Conservation (phyloP, 2,888 invertebrate genomes). For the Tipula helvola region DNA sequence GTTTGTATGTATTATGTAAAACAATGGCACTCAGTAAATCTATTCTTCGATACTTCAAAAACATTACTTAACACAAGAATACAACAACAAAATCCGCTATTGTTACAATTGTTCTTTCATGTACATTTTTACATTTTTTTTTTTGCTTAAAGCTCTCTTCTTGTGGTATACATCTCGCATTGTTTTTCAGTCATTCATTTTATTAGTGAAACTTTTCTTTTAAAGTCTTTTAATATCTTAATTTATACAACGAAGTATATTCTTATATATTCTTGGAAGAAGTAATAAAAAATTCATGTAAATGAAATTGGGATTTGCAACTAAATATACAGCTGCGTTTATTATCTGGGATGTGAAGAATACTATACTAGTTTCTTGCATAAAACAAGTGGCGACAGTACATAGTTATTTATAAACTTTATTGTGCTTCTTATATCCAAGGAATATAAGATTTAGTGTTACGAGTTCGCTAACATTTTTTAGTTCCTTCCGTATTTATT, state of each 20-base stretch:
- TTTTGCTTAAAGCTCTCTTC: background rate
- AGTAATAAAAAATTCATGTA: background rate
- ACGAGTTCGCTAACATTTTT: background rate
- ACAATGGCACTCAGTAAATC: background rate
- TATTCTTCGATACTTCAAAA: background rate
- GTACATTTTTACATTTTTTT: background rate
- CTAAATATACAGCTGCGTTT: background rate
- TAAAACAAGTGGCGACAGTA: background rate
- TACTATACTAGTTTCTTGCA: background rate
- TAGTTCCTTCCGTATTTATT: background rate
- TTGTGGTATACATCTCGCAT: background rate
- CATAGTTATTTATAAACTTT: background rate
- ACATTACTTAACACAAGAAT: background rate
- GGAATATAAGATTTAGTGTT: background rate
- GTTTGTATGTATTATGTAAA: background rate
- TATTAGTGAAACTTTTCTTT: background rate
- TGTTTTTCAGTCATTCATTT: background rate
- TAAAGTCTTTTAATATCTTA: background rate
- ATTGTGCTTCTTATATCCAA: background rate
- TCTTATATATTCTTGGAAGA: background rate
- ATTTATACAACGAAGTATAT: background rate
- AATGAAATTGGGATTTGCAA: background rate
- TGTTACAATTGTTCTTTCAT: background rate
- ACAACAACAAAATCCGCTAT: background rate
- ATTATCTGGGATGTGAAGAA: background rate